These are phyloP conservation scores for Eutrigla gurnardus DNA, from an alignment of 2,797 vertebrate genomes.

Conservation along the genomic window DNA sequence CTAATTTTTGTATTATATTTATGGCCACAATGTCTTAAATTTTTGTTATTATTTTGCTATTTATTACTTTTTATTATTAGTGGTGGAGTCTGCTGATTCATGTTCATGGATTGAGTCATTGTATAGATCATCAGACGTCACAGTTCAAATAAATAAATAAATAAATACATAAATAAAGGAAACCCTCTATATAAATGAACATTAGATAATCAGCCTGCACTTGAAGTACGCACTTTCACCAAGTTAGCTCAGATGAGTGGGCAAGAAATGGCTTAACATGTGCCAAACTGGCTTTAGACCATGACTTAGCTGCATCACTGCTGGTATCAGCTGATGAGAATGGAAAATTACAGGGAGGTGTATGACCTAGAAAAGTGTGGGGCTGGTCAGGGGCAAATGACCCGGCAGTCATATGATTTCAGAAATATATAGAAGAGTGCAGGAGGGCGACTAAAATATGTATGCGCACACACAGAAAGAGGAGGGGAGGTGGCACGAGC, in stretches of 20 bases:
- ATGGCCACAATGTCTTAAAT: neutral
- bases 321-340: conserved; percentile 58
- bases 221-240: neutral
- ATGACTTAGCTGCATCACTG: conserved; percentile 24
- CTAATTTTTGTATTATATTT: neutral
- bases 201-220: neutral
- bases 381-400: conserved; percentile 34
- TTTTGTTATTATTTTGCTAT: neutral
- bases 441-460: conserved; percentile 52
- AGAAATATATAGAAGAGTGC: conserved; percentile 31
- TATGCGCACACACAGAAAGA: conserved; percentile 38
- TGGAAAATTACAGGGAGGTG: conserved; percentile 75
- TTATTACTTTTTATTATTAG: too few relatives aligned
- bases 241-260: conserved; percentile 14
- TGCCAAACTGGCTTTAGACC: conserved; percentile 35
- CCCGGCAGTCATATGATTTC: conserved; percentile 46
- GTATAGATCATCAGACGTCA: neutral
- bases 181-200: neutral
- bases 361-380: conserved; percentile 38
- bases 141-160: neutral
- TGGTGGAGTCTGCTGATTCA: too few relatives aligned
- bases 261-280: conserved; percentile 2
- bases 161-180: neutral
- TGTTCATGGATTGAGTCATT: too few relatives aligned
- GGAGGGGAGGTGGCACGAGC: conserved; percentile 24